Base-by-base conservation (phyloP, 2,113 vertebrate genomes). In the Psittacus erithacus region DNA sequence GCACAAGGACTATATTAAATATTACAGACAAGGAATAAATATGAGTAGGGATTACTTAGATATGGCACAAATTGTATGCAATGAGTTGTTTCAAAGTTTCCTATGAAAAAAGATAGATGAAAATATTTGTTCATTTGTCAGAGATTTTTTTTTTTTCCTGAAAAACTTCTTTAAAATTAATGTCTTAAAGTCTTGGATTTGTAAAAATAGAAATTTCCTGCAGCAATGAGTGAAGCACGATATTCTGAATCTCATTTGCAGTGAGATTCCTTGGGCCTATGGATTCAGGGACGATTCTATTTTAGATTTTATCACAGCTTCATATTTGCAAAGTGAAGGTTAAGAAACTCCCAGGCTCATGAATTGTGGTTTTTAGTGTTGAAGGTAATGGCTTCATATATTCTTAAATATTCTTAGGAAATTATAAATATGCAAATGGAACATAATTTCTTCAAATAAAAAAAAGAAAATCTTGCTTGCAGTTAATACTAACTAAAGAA, bases 301-400 rank as follows among this genome's bases (percentile, higher is more conserved):
- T 96, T 96, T 86, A 89, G 83, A 86, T 86, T 88, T 86, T 84
- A 86, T 78, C 82, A n/a, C 71, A 82, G 14, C 29, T 91, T 75
- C 20, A 9, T 86, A 71, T 86, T 96, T 86, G 52, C 35, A 78
- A 77, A 65, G 7, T 15, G 28, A 49, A 93, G 33, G 9, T 60
- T 86, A 84, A 87, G 39, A 83, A 75, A 55, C 9, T 60, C 15
- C 62, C 33, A 75, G 27, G 8, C 13, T 87, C 39, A 39, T 38
- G 31, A 92, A 78, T 11, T 78, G 16, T 92, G 19, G 12, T 84
- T 68, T 93, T 64, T 43, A 39, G 11, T 49, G 27, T 31, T 38
- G 28, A 14, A 75, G 13, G 4, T 13, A 84, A 39, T 38, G 82
- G 4, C 9, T 86, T 75, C 11, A 27, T 47, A 28, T 46, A 25